Evolutionary conservation across 2,797 vertebrate species (phyloP).

Genomic region (Toxotes lorentzi): DNA sequence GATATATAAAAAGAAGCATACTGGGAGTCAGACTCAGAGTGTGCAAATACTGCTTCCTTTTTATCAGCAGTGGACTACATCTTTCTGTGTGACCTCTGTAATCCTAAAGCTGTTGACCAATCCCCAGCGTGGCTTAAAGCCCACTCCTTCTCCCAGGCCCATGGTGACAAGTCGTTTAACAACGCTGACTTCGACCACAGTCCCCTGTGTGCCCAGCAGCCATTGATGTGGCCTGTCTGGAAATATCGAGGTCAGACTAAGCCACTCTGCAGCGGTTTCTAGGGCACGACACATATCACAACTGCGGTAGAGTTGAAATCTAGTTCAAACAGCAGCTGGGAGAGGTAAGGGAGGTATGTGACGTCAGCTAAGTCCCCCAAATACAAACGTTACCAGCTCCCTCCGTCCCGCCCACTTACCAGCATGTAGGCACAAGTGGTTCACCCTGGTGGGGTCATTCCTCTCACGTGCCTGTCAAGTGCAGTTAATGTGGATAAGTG

Average conservation of each 20-base stretch:
- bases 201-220: slow-evolving; percentile 68
- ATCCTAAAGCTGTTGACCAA: slow-evolving; percentile 64
- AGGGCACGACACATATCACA: slow-evolving; percentile 72
- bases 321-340: slow-evolving; percentile 74
- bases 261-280: slow-evolving; percentile 71
- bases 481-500: slow-evolving; percentile 51
- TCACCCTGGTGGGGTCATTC: slow-evolving; percentile 24
- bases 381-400: slow-evolving; percentile 14
- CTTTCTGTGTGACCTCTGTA: slow-evolving; percentile 59
- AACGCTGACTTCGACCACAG: slow-evolving; percentile 34
- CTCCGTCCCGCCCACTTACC: slow-evolving; percentile 13
- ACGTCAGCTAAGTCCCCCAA: slow-evolving; percentile 54
- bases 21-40: neutral
- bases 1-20: neutral
- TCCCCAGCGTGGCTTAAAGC: slow-evolving; percentile 50
- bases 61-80: slow-evolving; percentile 20
- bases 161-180: slow-evolving; percentile 65
- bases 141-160: slow-evolving; percentile 30
- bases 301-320: slow-evolving; percentile 68
- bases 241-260: slow-evolving; percentile 81
- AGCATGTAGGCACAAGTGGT: slow-evolving; percentile 13
- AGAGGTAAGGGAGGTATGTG: slow-evolving; percentile 39
- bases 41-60: slow-evolving; percentile 23
- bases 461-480: slow-evolving; percentile 16
- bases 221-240: slow-evolving; percentile 72